A percentile compares a stretch with the other conserved stretches of the same genome.
phyloP scores from a whole-genome alignment of 1,140 invertebrate species.

The Triops longicaudatus region DNA sequence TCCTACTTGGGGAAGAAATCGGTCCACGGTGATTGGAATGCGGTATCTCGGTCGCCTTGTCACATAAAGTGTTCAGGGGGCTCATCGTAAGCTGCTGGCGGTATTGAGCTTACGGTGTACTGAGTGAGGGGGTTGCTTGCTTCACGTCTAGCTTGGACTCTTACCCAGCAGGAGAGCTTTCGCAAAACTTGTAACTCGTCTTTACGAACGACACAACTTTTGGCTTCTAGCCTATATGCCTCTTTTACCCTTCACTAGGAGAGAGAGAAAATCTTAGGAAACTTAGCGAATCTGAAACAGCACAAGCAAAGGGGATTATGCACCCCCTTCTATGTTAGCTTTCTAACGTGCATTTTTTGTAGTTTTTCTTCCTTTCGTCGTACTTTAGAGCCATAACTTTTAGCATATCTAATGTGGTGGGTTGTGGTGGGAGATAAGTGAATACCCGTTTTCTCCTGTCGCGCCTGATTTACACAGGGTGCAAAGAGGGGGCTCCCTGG shows the following conservation, averaged over 20 bases:
- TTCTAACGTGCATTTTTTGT: neutral
- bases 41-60: conserved; percentile 10
- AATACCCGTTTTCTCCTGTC: conserved; percentile 14
- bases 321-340: neutral
- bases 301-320: neutral
- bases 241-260: neutral
- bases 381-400: neutral
- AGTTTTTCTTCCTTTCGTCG: too few relatives aligned
- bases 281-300: neutral
- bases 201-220: neutral
- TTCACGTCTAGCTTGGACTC: neutral
- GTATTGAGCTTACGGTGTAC: neutral
- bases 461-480: conserved; percentile 11
- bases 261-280: neutral
- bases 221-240: neutral
- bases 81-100: neutral
- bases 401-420: neutral
- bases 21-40: neutral
- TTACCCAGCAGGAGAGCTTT: conserved; percentile 9
- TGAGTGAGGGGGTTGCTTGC: neutral
- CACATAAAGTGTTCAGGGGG: conserved; percentile 9
- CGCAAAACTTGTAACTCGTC: neutral
- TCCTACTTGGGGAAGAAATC: neutral
- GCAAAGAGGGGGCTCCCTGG: conserved; percentile 9
- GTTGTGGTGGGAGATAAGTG: conserved; percentile 1